These are phyloP conservation scores for Brachionus sp. DNA, from an alignment of 1,140 invertebrate genomes.

Conservation along the genomic window DNA sequence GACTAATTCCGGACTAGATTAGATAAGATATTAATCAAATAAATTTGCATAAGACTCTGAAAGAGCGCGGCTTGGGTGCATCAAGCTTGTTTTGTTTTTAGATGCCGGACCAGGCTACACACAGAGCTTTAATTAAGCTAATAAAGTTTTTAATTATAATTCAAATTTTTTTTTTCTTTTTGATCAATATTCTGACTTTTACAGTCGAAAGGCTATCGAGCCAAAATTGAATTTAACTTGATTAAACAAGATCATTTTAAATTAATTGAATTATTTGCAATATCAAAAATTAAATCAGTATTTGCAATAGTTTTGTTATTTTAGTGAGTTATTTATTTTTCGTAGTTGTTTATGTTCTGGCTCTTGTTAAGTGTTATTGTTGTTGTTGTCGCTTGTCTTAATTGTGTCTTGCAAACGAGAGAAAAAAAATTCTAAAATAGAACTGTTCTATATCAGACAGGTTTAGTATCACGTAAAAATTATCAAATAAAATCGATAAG, in stretches of 20 bases:
- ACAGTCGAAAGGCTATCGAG: not conserved
- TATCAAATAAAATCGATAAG: constrained; percentile 14
- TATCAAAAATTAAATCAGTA: constrained; percentile 15
- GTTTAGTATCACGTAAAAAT: not conserved
- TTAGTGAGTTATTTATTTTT: not conserved
- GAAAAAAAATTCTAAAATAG: not conserved
- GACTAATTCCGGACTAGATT: not conserved
- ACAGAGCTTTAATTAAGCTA: not conserved
- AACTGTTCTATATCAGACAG: not conserved
- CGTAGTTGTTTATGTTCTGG: not conserved
- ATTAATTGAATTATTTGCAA: constrained; percentile 38
- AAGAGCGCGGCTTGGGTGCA: not conserved
- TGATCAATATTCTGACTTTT: constrained; percentile 7
- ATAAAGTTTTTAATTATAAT: constrained; percentile 4
- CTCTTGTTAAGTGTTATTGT: not conserved
- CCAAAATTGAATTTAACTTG: constrained; percentile 24
- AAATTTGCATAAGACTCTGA: not conserved
- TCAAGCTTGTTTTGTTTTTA: not conserved
- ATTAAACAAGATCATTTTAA: constrained; percentile 14
- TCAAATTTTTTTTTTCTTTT: not conserved
- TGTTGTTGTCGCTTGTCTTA: not conserved
- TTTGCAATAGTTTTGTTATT: constrained; percentile 4
- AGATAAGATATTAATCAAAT: not conserved
- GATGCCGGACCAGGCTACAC: not conserved
- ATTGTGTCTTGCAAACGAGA: not conserved